Conservation (phyloP, 2,888 invertebrate genomes). For the Latheticus oryzae region DNA sequence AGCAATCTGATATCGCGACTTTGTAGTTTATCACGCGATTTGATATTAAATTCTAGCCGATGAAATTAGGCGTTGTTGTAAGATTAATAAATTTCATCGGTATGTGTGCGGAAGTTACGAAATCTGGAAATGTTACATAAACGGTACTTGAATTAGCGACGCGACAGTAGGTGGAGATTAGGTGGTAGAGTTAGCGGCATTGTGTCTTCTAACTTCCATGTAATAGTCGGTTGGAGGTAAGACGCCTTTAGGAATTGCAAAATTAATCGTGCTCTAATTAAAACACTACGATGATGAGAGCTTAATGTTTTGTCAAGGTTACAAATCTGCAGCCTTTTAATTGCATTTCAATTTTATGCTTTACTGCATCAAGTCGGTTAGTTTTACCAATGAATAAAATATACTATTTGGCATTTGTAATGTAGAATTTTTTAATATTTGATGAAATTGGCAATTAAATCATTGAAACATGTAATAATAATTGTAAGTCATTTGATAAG, state of each 20-base stretch:
- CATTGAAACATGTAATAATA: too few species aligned
- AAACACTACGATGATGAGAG: too few species aligned
- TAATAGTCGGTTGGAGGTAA: conserved; percentile 1
- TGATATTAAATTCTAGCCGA: conserved; percentile 28
- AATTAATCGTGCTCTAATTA: conserved; percentile 16
- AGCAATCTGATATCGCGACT: conserved; percentile 18
- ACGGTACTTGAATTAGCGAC: conserved; percentile 8
- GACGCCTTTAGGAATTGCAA: conserved; percentile 2
- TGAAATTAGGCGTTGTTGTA: conserved; percentile 16
- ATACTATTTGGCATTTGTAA: too few species aligned
- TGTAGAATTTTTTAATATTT: too few species aligned
- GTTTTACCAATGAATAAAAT: too few species aligned
- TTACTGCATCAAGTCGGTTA: too few species aligned
- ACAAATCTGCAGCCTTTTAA: too few species aligned
- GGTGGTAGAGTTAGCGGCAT: background rate
- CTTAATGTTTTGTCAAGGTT: too few species aligned
- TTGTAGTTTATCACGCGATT: conserved; percentile 23
- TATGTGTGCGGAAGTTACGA: conserved; percentile 1
- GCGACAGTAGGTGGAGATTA: background rate
- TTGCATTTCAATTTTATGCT: too few species aligned
- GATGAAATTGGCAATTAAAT: too few species aligned
- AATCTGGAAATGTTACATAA: background rate
- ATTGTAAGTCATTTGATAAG: too few species aligned
- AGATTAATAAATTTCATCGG: conserved; percentile 25
- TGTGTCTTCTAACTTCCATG: background rate